phyloP scores from a whole-genome alignment of 2,888 invertebrate genomes.

The Drosophila parthenogenetica region DNA sequence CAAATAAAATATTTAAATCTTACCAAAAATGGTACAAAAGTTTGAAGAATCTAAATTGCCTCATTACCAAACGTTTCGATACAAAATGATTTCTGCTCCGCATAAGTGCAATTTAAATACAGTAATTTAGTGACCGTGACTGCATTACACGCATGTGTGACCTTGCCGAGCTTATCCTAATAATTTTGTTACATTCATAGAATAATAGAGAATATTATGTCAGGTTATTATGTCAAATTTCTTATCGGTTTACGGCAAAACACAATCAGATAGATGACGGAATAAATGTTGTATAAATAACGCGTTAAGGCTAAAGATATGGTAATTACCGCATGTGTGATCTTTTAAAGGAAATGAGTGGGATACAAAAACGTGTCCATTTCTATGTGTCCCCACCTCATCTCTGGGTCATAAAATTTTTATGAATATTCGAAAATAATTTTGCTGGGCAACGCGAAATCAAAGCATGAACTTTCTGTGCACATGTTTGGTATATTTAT shows the following conservation, averaged over 20 bases:
- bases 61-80: background rate
- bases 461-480: conserved; percentile 44
- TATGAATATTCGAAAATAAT: conserved; percentile 52
- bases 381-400: conserved; percentile 34
- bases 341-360: conserved; percentile 48
- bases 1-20: no score
- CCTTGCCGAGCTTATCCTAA: conserved; percentile 34
- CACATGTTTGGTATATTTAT: conserved; percentile 47
- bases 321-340: conserved; percentile 20
- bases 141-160: conserved; percentile 16
- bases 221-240: conserved; percentile 15
- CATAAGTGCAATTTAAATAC: background rate
- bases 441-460: conserved; percentile 40
- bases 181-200: background rate
- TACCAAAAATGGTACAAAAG: no score
- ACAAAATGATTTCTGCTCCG: background rate
- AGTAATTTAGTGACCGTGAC: conserved; percentile 19
- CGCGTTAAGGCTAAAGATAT: background rate
- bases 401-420: conserved; percentile 28
- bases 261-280: conserved; percentile 7
- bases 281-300: conserved; percentile 15
- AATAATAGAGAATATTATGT: conserved; percentile 14
- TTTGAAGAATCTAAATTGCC: no score
- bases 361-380: conserved; percentile 21
- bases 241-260: conserved; percentile 12